Evolutionary conservation across 2,888 invertebrate species (phyloP), one percentile per base, ranked within the genome.

Genomic region (Brachyptera putata): DNA sequence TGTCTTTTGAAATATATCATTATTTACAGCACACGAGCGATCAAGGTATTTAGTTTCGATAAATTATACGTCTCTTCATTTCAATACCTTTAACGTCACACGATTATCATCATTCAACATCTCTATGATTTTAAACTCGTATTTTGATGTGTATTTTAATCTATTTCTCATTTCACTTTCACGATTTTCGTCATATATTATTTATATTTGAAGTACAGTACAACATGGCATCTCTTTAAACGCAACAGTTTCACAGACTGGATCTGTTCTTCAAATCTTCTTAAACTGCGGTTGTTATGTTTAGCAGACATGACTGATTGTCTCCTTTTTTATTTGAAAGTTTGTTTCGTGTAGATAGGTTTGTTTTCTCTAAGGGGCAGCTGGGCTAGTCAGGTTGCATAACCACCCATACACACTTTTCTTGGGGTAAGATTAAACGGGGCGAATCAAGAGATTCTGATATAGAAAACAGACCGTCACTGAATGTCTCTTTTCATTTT

Each of bases 391-490:
- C 21, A n/a, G n/a, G 41, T 14, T 21, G n/a, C n/a, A n/a, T n/a
- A n/a, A n/a, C n/a, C n/a, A n/a, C n/a, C n/a, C n/a, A n/a, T n/a
- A n/a, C n/a, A n/a, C n/a, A 11, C 16, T 41, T 39, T 11, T 11
- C 34, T 41, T 41, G 16, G n/a, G n/a, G n/a, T n/a, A n/a, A n/a
- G n/a, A n/a, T n/a, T n/a, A n/a, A n/a, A n/a, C n/a, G n/a, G 41
- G 14, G 7, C 41, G 41, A 41, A 41, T 41, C 41, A 41, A 16
- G 41, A 41, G 41, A 41, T 41, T 41, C 41, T 41, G 41, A 41
- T 41, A 41, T 41, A 41, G 16, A 41, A 41, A 41, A 41, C 41
- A 41, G 16, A 41, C n/a, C n/a, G n/a, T n/a, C n/a, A n/a, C n/a
- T n/a, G n/a, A n/a, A n/a, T n/a, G n/a, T n/a, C n/a, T n/a, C n/a